Conservation (phyloP, 2,888 invertebrate species). For the Lottia scabra region DNA sequence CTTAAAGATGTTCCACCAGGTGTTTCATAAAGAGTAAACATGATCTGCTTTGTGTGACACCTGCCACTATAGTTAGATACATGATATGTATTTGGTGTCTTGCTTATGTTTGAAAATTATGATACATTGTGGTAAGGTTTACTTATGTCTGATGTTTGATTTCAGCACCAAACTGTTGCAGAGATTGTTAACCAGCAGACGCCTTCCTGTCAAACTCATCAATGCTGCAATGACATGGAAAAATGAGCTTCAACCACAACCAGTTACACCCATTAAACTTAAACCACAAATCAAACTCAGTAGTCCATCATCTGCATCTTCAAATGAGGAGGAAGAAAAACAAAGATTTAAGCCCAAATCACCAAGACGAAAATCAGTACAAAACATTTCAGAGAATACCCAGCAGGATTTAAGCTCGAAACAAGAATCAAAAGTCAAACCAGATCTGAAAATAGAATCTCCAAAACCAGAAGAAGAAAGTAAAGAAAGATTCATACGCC, state of each 20-base stretch:
- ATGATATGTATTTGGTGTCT: no score
- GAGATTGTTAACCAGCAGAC: conserved; percentile 32
- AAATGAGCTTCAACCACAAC: conserved; percentile 19
- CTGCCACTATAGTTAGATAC: no score
- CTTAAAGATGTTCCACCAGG: no score
- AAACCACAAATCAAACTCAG: neutral
- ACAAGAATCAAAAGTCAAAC: neutral
- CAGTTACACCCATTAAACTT: neutral
- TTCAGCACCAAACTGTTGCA: conserved; percentile 33
- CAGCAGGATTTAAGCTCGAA: conserved; percentile 1
- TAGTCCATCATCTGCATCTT: neutral
- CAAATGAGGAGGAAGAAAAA: neutral
- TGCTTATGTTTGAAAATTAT: no score
- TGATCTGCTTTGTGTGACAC: no score
- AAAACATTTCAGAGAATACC: neutral
- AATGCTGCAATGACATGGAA: conserved; percentile 29
- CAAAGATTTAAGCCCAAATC: neutral
- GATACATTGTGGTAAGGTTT: no score
- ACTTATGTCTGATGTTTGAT: neutral
- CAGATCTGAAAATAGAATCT: neutral
- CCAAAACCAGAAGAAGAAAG: conserved; percentile 12
- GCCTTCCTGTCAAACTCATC: conserved; percentile 29
- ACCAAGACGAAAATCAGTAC: neutral
- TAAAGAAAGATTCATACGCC: conserved; percentile 28
- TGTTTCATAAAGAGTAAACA: no score